phyloP scores from a whole-genome alignment of 2,888 invertebrate species.

The Cataglyphis rosenhaueri region DNA sequence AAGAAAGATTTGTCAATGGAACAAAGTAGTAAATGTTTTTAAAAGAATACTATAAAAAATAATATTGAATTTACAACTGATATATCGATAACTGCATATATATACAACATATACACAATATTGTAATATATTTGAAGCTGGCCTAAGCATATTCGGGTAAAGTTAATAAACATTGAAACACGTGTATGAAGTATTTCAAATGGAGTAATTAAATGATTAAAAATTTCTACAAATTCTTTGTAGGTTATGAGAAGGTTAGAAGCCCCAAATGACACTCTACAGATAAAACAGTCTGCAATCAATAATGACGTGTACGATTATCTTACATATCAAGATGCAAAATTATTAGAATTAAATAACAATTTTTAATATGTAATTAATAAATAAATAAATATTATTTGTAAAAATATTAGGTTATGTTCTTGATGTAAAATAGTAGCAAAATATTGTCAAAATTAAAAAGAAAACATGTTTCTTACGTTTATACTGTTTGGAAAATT shows the following conservation, averaged over 20 bases:
- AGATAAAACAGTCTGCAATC: neutral
- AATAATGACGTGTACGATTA: neutral
- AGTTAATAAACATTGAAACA: neutral
- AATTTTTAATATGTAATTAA: neutral
- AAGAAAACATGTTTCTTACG: no score
- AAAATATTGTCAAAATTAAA: no score
- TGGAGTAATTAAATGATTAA: neutral
- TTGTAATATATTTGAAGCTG: neutral
- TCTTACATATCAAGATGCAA: neutral
- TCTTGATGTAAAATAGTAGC: no score
- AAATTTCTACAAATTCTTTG: neutral
- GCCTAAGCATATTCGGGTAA: neutral
- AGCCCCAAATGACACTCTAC: no score
- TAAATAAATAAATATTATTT: no score
- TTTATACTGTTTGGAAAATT: no score
- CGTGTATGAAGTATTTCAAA: neutral
- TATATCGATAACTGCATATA: neutral
- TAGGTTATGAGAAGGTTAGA: constrained; percentile 28
- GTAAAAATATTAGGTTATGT: no score
- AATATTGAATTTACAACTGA: neutral
- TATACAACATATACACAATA: neutral
- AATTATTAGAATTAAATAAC: neutral
- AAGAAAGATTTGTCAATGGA: no score
- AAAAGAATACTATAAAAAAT: neutral
- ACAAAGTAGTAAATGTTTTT: neutral